Conservation (phyloP, 1,140 invertebrate species). For the Kradibia gibbosae region DNA sequence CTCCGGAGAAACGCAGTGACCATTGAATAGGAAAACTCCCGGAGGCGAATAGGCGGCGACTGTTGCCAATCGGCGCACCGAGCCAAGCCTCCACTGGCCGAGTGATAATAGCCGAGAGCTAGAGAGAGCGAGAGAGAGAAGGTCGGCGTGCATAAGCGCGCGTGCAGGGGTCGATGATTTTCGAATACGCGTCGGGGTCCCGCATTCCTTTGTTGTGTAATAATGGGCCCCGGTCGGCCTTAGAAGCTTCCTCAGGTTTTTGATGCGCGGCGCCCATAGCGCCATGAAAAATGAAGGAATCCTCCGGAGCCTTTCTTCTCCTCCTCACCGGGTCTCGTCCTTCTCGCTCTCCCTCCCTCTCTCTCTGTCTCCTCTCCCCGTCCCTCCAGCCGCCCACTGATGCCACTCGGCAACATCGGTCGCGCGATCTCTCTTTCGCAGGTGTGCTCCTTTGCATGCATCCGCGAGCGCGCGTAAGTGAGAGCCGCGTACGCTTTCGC, state of each 20-base stretch:
- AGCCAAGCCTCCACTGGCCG: not conserved
- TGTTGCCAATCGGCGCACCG: conserved; percentile 26
- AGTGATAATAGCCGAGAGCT: conserved; percentile 17
- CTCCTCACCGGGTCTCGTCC: not conserved
- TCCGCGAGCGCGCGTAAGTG: not conserved
- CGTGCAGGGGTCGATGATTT: conserved; percentile 46
- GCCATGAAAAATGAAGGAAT: conserved; percentile 47
- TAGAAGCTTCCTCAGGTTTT: conserved; percentile 29
- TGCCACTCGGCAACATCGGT: not conserved
- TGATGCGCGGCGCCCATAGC: conserved; percentile 42
- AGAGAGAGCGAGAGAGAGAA: too few species aligned
- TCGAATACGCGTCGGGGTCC: conserved; percentile 1
- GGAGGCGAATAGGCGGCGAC: not conserved
- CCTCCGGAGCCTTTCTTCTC: not conserved
- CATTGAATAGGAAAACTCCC: conserved; percentile 1
- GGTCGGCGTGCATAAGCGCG: not conserved
- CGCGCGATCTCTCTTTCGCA: not conserved
- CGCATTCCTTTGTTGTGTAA: conserved; percentile 46
- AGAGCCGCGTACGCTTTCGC: too few species aligned
- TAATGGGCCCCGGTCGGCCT: conserved; percentile 33
- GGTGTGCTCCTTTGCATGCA: not conserved
- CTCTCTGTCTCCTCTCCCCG: conserved; percentile 10
- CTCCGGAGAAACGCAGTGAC: not conserved
- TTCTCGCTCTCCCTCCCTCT: conserved; percentile 24
- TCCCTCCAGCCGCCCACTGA: conserved; percentile 27